Conservation (phyloP, 2,797 vertebrate species). For the Triplophysa bombifrons region DNA sequence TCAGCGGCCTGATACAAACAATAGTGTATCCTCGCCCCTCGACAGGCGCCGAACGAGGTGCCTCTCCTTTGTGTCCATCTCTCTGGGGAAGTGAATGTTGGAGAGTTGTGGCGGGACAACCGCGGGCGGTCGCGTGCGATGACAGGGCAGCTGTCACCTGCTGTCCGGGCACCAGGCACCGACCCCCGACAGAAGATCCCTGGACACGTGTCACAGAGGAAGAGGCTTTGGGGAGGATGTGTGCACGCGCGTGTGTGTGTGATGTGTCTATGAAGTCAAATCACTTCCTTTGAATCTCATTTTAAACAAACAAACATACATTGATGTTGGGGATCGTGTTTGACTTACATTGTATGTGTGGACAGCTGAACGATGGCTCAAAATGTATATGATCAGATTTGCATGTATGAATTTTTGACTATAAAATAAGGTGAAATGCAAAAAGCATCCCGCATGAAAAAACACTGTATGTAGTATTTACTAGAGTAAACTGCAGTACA, state of each 20-base stretch:
- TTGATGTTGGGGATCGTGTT: no score
- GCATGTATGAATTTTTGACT: no score
- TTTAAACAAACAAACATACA: no score
- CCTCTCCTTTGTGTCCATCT: slow-evolving; percentile 29
- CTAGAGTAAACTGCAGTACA: no score
- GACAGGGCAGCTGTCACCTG: slow-evolving; percentile 33
- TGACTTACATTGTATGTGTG: no score
- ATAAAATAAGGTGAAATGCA: no score
- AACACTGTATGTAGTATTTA: no score
- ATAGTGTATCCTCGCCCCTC: slow-evolving; percentile 57
- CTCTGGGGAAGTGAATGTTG: neutral
- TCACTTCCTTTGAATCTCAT: neutral
- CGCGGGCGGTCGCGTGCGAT: slow-evolving; percentile 60
- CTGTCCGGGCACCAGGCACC: slow-evolving; percentile 27
- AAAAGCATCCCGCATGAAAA: no score
- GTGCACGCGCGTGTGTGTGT: slow-evolving; percentile 5
- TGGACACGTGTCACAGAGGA: slow-evolving; percentile 23
- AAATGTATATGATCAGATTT: no score
- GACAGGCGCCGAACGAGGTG: slow-evolving; percentile 42
- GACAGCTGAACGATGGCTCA: no score
- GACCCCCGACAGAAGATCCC: neutral
- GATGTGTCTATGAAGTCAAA: neutral
- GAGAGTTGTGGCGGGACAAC: slow-evolving; percentile 7
- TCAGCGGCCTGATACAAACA: slow-evolving; percentile 54
- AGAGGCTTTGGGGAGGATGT: neutral